These are phyloP conservation scores for Chaunax sp. DNA, from an alignment of 2,797 vertebrate species.

Conservation along the genomic window DNA sequence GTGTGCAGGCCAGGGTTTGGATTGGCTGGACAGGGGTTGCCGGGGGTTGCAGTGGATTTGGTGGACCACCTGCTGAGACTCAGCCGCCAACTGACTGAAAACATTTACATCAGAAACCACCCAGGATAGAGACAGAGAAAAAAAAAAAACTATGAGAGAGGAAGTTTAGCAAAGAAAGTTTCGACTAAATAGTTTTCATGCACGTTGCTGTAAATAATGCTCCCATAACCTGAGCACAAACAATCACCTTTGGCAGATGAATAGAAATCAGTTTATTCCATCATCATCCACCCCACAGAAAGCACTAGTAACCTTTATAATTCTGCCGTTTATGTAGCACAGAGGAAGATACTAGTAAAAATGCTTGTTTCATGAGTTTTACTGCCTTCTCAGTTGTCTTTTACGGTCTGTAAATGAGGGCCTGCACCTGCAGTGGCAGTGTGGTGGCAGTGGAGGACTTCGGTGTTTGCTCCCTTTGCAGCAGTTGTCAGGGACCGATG, in stretches of 20 bases:
- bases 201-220: not conserved
- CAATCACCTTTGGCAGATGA: not conserved
- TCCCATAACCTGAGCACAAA: not conserved
- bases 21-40: constrained; percentile 81
- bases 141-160: not conserved
- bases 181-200: not conserved
- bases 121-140: constrained; percentile 76
- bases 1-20: constrained; percentile 61
- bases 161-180: constrained; percentile 22
- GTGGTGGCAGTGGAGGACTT: constrained; percentile 51
- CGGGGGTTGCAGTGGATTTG: constrained; percentile 96
- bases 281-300: not conserved
- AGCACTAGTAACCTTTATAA: not conserved
- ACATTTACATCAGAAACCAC: constrained; percentile 98
- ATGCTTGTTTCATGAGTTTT: not conserved
- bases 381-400: not conserved
- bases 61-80: constrained; percentile 96
- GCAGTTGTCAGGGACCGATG: constrained; percentile 10
- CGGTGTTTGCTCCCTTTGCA: not conserved
- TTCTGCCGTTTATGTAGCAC: not conserved
- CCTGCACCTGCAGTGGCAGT: constrained; percentile 49
- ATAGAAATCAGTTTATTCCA: too few relatives aligned
- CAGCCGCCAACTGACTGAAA: constrained; percentile 97
- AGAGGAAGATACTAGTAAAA: not conserved
- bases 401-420: not conserved